These are phyloP conservation scores for Brachypalpus laphriformis DNA, from an alignment of 2,888 invertebrate genomes.

Conservation along the genomic window DNA sequence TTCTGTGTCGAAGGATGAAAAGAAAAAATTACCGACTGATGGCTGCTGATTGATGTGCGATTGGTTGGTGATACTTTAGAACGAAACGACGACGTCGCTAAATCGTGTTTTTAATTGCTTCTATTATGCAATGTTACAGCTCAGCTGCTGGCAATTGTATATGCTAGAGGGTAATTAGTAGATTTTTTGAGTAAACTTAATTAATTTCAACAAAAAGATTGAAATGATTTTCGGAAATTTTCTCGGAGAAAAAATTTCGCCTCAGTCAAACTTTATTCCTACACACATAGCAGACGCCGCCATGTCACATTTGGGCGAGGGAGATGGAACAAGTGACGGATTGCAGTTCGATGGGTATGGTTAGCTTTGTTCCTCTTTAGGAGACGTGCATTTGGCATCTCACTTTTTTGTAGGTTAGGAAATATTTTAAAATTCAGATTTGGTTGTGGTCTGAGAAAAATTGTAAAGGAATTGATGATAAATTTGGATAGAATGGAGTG, in stretches of 20 bases:
- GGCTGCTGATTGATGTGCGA: conserved; percentile 60
- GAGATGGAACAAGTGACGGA: conserved; percentile 53
- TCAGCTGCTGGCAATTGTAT: conserved; percentile 7
- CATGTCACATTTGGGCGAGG: conserved; percentile 72
- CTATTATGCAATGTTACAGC: conserved; percentile 60
- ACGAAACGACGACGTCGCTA: conserved; percentile 68
- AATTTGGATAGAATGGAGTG: conserved; percentile 18
- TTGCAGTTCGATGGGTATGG: conserved; percentile 8
- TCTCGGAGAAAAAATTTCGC: conserved; percentile 69
- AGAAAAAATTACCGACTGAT: conserved; percentile 74
- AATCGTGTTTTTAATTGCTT: conserved; percentile 63
- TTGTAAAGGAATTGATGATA: conserved; percentile 15
- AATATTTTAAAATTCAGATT: conserved; percentile 28
- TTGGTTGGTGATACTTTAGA: conserved; percentile 62
- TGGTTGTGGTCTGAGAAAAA: background rate
- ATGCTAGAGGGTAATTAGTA: conserved; percentile 10
- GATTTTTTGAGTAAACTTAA: conserved; percentile 60
- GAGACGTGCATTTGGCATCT: conserved; percentile 14
- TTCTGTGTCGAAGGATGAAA: conserved; percentile 71
- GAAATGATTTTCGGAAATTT: conserved; percentile 59
- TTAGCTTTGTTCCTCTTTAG: conserved; percentile 26
- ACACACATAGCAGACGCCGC: conserved; percentile 73
- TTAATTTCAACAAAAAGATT: conserved; percentile 60
- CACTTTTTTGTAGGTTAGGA: conserved; percentile 19
- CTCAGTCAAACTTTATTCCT: conserved; percentile 69